Conservation (phyloP, 2,888 invertebrate genomes). For the Cynaeus angustus region DNA sequence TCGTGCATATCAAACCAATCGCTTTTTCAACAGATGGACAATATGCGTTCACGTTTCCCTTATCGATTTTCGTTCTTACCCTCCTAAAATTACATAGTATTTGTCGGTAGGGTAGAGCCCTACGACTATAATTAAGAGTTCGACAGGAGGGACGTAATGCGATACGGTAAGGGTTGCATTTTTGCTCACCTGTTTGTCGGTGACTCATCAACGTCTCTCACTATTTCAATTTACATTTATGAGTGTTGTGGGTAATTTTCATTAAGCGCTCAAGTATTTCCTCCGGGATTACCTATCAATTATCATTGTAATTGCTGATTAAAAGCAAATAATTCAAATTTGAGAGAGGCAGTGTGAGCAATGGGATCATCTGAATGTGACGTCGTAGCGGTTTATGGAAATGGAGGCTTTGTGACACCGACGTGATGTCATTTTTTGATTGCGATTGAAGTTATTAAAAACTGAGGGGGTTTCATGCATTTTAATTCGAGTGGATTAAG, state of each 20-base stretch:
- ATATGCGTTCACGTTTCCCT: constrained; percentile 43
- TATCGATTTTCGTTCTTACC: constrained; percentile 52
- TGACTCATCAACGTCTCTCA: constrained; percentile 29
- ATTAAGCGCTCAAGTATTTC: constrained; percentile 42
- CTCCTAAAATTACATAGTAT: constrained; percentile 24
- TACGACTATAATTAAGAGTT: constrained; percentile 29
- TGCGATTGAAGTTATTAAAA: constrained; percentile 26
- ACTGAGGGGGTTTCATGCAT: constrained; percentile 24
- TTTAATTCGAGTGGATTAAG: constrained; percentile 22
- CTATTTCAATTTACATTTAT: constrained; percentile 42
- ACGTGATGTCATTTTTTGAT: constrained; percentile 34
- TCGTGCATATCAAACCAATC: neutral
- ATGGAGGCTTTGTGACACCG: constrained; percentile 23
- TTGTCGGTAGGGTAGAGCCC: constrained; percentile 5
- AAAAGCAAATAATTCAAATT: constrained; percentile 43
- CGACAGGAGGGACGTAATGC: constrained; percentile 12
- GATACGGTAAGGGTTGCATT: constrained; percentile 33
- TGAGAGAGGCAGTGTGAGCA: constrained; percentile 24
- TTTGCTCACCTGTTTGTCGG: constrained; percentile 36
- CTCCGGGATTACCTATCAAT: constrained; percentile 44
- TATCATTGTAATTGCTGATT: constrained; percentile 44
- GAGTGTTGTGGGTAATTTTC: constrained; percentile 38
- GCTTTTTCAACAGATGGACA: constrained; percentile 33
- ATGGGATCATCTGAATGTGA: constrained; percentile 22
- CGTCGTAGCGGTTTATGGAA: constrained; percentile 33